phyloP scores from a whole-genome alignment of 2,888 invertebrate genomes.

The Dioctria rufipes region DNA sequence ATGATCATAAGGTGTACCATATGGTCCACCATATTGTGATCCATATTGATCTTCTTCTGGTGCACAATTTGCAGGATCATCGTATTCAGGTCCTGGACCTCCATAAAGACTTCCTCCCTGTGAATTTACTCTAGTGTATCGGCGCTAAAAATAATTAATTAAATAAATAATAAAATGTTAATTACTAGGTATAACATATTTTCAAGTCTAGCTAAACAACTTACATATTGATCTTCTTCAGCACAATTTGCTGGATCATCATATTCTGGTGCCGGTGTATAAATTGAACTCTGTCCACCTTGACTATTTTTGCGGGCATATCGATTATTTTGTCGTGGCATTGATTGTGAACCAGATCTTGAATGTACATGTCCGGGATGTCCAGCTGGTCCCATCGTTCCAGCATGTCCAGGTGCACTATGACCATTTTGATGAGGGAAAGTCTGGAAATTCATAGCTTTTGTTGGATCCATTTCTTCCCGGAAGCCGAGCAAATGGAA shows the following conservation, averaged over 20 bases:
- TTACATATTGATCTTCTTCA: slow-evolving; percentile 90
- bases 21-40: slow-evolving; percentile 82
- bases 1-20: slow-evolving; percentile 91
- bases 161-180: background rate
- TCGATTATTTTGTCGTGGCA: slow-evolving; percentile 84
- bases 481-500: slow-evolving; percentile 96
- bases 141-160: slow-evolving; percentile 70
- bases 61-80: slow-evolving; percentile 93
- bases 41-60: slow-evolving; percentile 94
- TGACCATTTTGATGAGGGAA: slow-evolving; percentile 82
- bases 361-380: slow-evolving; percentile 85
- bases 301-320: slow-evolving; percentile 83
- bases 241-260: slow-evolving; percentile 95
- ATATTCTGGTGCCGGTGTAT: slow-evolving; percentile 89
- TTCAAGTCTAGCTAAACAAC: slow-evolving; percentile 55
- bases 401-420: slow-evolving; percentile 80
- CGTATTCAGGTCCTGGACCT: slow-evolving; percentile 87
- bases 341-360: slow-evolving; percentile 90
- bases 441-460: slow-evolving; percentile 91
- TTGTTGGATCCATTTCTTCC: slow-evolving; percentile 94
- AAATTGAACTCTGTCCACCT: slow-evolving; percentile 87
- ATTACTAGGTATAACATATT: background rate
- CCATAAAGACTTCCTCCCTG: slow-evolving; percentile 77
- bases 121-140: slow-evolving; percentile 81
- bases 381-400: slow-evolving; percentile 87